Evolutionary conservation across 2,113 vertebrate genomes (phyloP).

Genomic region (Leucosticte australis): DNA sequence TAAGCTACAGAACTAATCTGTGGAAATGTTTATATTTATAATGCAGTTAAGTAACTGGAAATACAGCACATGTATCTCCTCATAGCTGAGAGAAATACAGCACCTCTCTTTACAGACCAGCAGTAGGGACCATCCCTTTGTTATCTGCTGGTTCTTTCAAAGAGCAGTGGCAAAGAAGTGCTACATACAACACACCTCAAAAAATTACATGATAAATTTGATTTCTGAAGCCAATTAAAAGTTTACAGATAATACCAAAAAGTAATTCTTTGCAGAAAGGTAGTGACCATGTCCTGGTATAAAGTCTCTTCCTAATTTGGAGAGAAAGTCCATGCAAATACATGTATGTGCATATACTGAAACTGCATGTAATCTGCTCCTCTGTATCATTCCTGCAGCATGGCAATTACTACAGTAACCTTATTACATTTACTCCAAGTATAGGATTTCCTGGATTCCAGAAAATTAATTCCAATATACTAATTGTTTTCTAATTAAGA

Average conservation of each 20-base stretch:
- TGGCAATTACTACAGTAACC: not conserved
- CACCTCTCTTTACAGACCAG: not conserved
- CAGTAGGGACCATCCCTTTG: not conserved
- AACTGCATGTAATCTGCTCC: not conserved
- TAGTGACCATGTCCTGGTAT: not conserved
- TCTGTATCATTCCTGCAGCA: not conserved
- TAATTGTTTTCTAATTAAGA: constrained; percentile 16
- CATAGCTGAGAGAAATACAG: not conserved
- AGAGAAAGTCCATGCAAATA: not conserved
- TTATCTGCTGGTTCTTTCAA: not conserved
- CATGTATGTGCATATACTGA: not conserved
- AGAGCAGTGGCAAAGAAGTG: not conserved
- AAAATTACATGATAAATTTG: not conserved
- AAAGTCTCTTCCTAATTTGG: not conserved
- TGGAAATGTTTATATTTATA: not conserved
- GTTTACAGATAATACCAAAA: not conserved
- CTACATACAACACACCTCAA: not conserved
- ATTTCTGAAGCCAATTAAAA: constrained; percentile 5
- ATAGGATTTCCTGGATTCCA: not conserved
- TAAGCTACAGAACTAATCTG: not conserved
- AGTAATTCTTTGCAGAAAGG: not conserved
- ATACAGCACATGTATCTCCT: not conserved
- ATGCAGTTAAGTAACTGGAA: not conserved
- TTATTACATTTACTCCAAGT: constrained; percentile 1
- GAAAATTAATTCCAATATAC: constrained; percentile 15